Evolutionary conservation across 1,140 invertebrate genomes (phyloP), one percentile per base, ranked within the genome.

Genomic region (Drosophila carrolli): DNA sequence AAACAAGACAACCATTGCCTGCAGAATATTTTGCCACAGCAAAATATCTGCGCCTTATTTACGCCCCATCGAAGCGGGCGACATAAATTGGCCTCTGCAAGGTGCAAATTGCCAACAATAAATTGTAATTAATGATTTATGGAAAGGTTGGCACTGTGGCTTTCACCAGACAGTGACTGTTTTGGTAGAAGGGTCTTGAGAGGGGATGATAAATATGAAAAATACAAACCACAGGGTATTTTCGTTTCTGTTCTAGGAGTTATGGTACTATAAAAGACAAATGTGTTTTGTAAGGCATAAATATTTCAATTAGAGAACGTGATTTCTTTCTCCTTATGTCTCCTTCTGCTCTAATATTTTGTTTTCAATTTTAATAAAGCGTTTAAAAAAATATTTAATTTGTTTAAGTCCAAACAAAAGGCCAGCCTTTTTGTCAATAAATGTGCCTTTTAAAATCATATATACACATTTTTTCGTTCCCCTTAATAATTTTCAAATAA

Each of bases 41-140:
- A 37, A 51, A 37, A 51, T 51, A 2, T 27, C 50, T 51, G 50
- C 29, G 10, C 50, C 62, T 77, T 58, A 65, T 60, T 75, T 66
- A 54, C 61, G 74, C 75, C 75, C 37, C 62, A 62, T 51, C 78
- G 59, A 56, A 62, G 59, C 65, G 63, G 58, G 46, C 59, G 83
- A 79, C 83, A 86, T 88, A 79, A 88, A 86, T 86, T 88, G 83
- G 75, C 71, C 48, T 71, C 57, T 72, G 75, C 73, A 74, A 86
- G 82, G 82, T 88, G 84, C 80, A 89, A 88, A 88, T 89, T 88
- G 84, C 70, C 73, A 80, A 76, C 84, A 80, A 89, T 89, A 89
- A 88, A 89, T 89, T 89, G 79, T 88, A 72, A 80, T 88, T 89
- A 83, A 88, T 84, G 83, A 88, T 88, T 88, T 89, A 77, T 83